Percentiles rank a stretch among this genome's conserved stretches.
Conservation (phyloP, 2,797 vertebrate genomes). For the Glyptemys insculpta region DNA sequence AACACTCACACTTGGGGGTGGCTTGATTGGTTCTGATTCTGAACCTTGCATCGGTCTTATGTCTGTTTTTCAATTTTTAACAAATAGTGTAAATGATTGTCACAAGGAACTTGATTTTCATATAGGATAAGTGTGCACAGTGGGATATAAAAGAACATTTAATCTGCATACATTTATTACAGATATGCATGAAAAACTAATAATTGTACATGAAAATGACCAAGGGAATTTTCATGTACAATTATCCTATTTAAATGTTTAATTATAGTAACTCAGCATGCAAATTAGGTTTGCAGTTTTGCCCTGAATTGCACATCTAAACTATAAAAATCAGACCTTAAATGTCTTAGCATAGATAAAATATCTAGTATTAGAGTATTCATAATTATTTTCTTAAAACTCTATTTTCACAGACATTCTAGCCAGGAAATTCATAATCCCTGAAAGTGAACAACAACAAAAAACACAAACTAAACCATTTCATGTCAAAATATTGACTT, state of each 20-base stretch:
- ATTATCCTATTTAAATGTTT: neutral
- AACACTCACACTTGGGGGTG: neutral
- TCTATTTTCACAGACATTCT: neutral
- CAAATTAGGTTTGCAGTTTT: neutral
- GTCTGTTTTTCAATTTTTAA: neutral
- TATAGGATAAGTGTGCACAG: neutral
- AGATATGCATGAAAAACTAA: too few relatives aligned
- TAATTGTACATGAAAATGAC: too few relatives aligned
- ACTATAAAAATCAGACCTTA: neutral
- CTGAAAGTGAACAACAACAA: neutral
- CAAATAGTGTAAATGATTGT: neutral
- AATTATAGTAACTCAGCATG: neutral
- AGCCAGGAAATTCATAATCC: rapidly evolving
- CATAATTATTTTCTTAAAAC: neutral
- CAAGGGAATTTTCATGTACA: rapidly evolving
- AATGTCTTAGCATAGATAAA: rapidly evolving
- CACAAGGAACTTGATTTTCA: too few relatives aligned
- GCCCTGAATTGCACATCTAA: neutral
- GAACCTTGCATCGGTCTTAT: neutral
- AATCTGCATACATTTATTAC: neutral
- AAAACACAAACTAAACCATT: neutral
- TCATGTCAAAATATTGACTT: neutral
- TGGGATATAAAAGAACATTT: neutral
- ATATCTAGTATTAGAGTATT: neutral
- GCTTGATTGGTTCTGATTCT: neutral